Percentiles rank a stretch among this genome's conserved stretches.
These are phyloP conservation scores for Machimus atricapillus DNA, from an alignment of 2,888 invertebrate genomes.

Conservation along the genomic window DNA sequence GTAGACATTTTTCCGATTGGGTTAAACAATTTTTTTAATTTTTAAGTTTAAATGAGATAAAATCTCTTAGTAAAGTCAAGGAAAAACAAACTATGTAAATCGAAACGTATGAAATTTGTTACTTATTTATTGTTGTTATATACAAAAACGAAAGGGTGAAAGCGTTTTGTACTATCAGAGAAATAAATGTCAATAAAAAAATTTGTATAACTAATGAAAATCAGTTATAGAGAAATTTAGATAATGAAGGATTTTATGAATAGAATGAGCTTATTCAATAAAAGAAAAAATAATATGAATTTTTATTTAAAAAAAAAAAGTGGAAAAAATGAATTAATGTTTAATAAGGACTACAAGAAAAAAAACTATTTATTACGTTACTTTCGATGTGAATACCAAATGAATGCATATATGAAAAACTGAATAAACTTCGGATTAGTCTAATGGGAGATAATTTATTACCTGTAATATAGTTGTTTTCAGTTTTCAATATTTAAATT, in stretches of 20 bases:
- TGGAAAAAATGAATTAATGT: neutral
- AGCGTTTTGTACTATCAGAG: conserved; percentile 35
- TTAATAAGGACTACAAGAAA: neutral
- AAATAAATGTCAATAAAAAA: conserved; percentile 15
- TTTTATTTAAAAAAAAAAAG: conserved; percentile 22
- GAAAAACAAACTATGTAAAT: neutral
- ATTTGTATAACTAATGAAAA: conserved; percentile 31
- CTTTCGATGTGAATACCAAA: conserved; percentile 17
- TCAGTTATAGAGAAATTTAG: conserved; percentile 30
- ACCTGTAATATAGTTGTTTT: conserved; percentile 36
- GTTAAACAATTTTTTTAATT: neutral
- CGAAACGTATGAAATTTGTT: conserved; percentile 27
- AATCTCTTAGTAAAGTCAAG: conserved; percentile 16
- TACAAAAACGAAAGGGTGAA: neutral
- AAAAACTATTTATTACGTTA: conserved; percentile 28
- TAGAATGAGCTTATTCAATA: conserved; percentile 39
- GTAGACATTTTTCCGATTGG: neutral
- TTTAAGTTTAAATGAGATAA: neutral
- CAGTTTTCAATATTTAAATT: conserved; percentile 21
- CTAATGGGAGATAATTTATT: conserved; percentile 18
- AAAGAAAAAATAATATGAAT: neutral
- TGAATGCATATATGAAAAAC: conserved; percentile 18
- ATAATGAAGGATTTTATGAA: conserved; percentile 32
- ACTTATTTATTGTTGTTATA: conserved; percentile 39
- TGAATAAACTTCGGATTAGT: conserved; percentile 16